Evolutionary conservation across 92 coral and sea anemone species (phyloP), one percentile per base, ranked within the genome.

Genomic region (Umimayanthus chanpuru): DNA sequence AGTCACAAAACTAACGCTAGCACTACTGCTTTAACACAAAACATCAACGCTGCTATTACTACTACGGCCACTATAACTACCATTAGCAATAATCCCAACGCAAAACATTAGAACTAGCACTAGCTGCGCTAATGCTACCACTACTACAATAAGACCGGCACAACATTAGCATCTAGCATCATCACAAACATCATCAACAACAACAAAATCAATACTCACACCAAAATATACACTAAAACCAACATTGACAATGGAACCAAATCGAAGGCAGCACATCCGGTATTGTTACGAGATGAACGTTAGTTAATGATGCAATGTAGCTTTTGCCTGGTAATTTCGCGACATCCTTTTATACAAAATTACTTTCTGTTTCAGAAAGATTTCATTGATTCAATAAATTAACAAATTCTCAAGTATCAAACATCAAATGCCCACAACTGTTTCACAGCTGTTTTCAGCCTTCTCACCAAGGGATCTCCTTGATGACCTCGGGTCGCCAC

Each of bases 391-490:
- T 47, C 11, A 47, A 1, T 47, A 8, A 47, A 0, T 6, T 47
- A 47, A 47, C 11, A 47, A 7, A 47, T 9, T 47, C 11, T 11
- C 50, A 47, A 47, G 10, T 47, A 61, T 61, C 68, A 61, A 61
- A 61, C 8, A 20, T 38, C 20, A 71, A 67, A 71, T 16, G 39
- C 40, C 76, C 39, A 74, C 26, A 43, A 15, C n/a, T 74, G 79
- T 5, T 74, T 64, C n/a, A n/a, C n/a, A n/a, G n/a, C n/a, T n/a
- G n/a, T n/a, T n/a, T n/a, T 65, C 72, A 80, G 39, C 20, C 25
- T 73, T 3, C 85, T 10, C 67, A 70, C 87, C 87, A 43, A 79
- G 64, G 23, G 76, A 65, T 1, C 28, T 68, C 2, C 73, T 76
- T n/a, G 73, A 18, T 16, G 41, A 5, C 72, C 74, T 43, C 26